Evolutionary conservation across 2,797 vertebrate genomes (phyloP).

Genomic region (Dendrocincla tyrannina): DNA sequence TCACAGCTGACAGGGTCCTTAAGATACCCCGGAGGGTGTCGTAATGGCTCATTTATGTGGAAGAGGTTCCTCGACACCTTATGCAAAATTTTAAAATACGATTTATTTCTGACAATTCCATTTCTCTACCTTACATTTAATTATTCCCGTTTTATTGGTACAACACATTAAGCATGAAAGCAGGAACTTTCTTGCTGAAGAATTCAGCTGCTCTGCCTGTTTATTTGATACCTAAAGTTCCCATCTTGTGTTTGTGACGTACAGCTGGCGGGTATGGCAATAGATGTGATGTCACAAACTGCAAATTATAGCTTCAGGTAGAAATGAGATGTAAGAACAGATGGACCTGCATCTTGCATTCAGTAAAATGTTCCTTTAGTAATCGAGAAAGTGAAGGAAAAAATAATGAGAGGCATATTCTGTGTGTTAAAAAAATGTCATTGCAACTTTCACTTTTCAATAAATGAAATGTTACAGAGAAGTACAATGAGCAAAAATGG

Average conservation of each 20-base stretch:
- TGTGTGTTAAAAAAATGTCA: background rate
- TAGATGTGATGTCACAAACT: background rate
- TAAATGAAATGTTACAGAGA: background rate
- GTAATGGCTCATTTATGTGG: conserved; percentile 33
- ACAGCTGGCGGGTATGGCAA: conserved; percentile 1
- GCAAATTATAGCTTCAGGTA: conserved; percentile 41
- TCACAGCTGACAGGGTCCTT: conserved; percentile 17
- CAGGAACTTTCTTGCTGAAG: background rate
- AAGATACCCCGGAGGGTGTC: background rate
- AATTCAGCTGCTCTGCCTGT: background rate
- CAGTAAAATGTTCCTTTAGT: background rate
- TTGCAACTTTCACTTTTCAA: background rate
- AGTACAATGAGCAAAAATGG: background rate
- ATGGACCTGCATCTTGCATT: conserved; percentile 25
- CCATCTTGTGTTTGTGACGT: background rate
- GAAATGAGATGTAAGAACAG: conserved; percentile 27
- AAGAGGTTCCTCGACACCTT: conserved; percentile 13
- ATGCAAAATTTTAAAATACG: conserved; percentile 21
- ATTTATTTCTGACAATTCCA: conserved; percentile 18
- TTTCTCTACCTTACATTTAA: conserved; percentile 36
- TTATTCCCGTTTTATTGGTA: conserved; percentile 56
- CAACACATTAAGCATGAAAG: conserved; percentile 1
- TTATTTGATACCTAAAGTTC: background rate
- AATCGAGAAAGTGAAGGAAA: background rate
- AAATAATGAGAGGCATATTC: background rate